These are phyloP conservation scores for Molorchus minor DNA, from an alignment of 2,888 invertebrate genomes.

Conservation along the genomic window DNA sequence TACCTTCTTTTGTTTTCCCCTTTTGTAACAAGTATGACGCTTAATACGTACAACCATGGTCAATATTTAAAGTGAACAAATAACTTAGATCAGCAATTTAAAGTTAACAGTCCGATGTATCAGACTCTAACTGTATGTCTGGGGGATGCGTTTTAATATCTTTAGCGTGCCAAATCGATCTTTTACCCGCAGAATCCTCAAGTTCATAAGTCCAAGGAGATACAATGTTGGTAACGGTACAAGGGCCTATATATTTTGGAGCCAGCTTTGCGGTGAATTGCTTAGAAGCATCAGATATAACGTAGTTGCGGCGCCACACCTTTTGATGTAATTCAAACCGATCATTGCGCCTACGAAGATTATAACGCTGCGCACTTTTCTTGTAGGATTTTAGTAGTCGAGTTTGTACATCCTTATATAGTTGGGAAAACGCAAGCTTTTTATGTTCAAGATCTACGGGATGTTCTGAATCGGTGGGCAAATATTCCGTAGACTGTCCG, in stretches of 20 bases:
- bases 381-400: conserved; percentile 2
- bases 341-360: conserved; percentile 14
- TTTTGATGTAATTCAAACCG: conserved; percentile 3
- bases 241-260: conserved; percentile 2
- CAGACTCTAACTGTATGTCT: too few relatives aligned
- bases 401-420: not conserved
- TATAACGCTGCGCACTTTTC: conserved; percentile 22
- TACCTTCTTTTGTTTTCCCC: too few relatives aligned
- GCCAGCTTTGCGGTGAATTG: conserved; percentile 41
- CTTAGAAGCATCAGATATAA: conserved; percentile 38
- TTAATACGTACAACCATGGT: too few relatives aligned
- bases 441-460: not conserved
- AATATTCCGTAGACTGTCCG: conserved; percentile 16
- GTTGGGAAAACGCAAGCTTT: conserved; percentile 1
- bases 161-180: not conserved
- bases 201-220: not conserved
- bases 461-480: not conserved
- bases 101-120: too few relatives aligned
- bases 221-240: not conserved
- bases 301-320: conserved; percentile 20
- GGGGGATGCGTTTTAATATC: not conserved
- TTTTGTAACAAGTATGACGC: too few relatives aligned
- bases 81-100: too few relatives aligned
- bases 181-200: not conserved
- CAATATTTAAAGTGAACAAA: too few relatives aligned